Conservation (phyloP, 2,888 invertebrate species). For the Thalpophila matura region DNA sequence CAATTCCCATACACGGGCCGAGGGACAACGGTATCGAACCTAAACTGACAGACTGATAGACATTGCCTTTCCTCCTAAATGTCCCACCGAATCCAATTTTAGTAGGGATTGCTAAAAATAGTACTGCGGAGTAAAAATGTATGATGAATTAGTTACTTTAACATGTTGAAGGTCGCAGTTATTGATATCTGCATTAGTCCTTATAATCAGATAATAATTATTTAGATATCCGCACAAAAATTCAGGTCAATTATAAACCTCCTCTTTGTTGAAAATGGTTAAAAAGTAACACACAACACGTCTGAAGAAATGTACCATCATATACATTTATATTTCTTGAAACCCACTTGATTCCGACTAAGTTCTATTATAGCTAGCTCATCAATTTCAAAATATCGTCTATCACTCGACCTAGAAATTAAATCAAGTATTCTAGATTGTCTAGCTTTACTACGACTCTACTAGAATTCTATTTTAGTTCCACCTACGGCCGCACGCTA, state of each 20-base stretch:
- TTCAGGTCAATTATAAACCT: too few species aligned
- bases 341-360: neutral
- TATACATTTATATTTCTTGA: neutral
- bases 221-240: too few species aligned
- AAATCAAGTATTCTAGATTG: constrained; percentile 54
- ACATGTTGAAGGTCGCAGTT: too few species aligned
- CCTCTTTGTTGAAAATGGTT: too few species aligned
- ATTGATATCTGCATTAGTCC: too few species aligned
- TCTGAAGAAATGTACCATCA: neutral
- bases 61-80: constrained; percentile 8
- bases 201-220: too few species aligned
- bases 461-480: constrained; percentile 39
- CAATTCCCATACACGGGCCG: neutral
- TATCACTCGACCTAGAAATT: constrained; percentile 51
- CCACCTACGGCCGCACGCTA: neutral
- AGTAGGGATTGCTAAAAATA: constrained; percentile 22
- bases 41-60: constrained; percentile 42
- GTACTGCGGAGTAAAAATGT: neutral
- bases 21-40: constrained; percentile 6
- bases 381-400: constrained; percentile 29
- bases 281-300: neutral
- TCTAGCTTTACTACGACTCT: constrained; percentile 22
- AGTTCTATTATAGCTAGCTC: constrained; percentile 18
- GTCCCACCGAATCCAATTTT: constrained; percentile 2
- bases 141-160: too few species aligned